Percentiles rank a stretch among this genome's conserved stretches.
Conservation (phyloP, 2,113 vertebrate genomes). For the Grammomys dolichurus region DNA sequence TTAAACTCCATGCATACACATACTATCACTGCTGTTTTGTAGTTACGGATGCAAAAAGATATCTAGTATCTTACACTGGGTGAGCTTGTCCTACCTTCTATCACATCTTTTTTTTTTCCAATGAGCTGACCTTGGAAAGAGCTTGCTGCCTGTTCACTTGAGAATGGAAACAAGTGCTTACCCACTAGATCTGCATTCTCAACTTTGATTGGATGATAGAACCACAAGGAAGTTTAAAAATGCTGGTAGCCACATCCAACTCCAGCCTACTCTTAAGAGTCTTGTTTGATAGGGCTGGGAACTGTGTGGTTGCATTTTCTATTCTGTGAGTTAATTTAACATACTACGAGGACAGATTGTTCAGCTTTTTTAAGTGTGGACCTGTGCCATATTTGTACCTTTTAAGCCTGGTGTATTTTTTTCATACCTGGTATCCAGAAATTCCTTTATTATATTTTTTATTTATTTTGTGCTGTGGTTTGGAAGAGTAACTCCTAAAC, state of each 20-base stretch:
- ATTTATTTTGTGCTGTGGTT: neutral
- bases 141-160: neutral
- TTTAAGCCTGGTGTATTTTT: neutral
- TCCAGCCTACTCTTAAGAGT: neutral
- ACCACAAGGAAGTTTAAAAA: neutral
- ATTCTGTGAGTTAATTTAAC: neutral
- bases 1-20: neutral
- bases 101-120: neutral
- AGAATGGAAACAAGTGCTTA: neutral
- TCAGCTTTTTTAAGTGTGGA: neutral
- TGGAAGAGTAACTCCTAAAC: neutral
- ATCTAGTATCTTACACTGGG: neutral
- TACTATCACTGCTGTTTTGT: neutral
- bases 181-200: neutral
- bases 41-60: neutral
- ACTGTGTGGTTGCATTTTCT: neutral
- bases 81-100: neutral
- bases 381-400: neutral
- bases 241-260: rapidly evolving
- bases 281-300: neutral
- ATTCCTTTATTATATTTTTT: neutral
- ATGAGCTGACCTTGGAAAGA: neutral
- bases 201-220: neutral
- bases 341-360: neutral
- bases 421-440: neutral